phyloP scores from a whole-genome alignment of 1,140 invertebrate species.

The Stenopsyche tienmushanensis region DNA sequence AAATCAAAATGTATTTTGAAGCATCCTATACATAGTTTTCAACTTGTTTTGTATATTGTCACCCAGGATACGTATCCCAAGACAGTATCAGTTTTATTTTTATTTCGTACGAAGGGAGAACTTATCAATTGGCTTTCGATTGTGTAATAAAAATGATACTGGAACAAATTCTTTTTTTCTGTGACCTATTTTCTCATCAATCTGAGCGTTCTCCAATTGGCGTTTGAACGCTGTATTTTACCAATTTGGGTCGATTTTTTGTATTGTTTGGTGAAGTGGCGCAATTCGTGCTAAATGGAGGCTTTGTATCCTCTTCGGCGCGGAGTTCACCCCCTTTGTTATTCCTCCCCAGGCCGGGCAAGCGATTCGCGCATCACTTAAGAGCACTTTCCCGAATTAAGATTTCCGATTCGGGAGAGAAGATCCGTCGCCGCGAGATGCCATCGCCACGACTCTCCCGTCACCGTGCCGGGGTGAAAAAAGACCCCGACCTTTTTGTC shows the following conservation, averaged over 20 bases:
- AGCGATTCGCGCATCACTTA: constrained; percentile 19
- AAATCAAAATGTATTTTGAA: too few species aligned
- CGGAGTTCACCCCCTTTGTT: background rate
- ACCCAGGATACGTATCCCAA: too few species aligned
- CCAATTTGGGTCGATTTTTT: background rate
- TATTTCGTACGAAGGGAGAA: too few species aligned
- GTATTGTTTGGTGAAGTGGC: background rate
- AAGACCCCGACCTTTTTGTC: constrained; percentile 12
- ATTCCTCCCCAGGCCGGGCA: background rate
- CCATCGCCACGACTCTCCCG: constrained; percentile 5
- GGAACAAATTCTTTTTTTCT: too few species aligned
- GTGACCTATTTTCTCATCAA: background rate
- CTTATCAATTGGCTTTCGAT: too few species aligned
- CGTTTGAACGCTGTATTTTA: background rate
- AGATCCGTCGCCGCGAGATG: background rate
- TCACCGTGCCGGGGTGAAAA: constrained; percentile 6
- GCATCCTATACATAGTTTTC: too few species aligned
- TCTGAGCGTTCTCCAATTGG: background rate
- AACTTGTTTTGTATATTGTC: too few species aligned
- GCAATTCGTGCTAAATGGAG: background rate
- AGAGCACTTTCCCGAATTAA: constrained; percentile 27
- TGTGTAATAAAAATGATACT: too few species aligned
- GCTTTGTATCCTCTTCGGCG: background rate
- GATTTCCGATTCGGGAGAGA: constrained; percentile 15
- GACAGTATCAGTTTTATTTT: too few species aligned